Evolutionary conservation across 2,797 vertebrate species (phyloP).

Genomic region (Masticophis lateralis): DNA sequence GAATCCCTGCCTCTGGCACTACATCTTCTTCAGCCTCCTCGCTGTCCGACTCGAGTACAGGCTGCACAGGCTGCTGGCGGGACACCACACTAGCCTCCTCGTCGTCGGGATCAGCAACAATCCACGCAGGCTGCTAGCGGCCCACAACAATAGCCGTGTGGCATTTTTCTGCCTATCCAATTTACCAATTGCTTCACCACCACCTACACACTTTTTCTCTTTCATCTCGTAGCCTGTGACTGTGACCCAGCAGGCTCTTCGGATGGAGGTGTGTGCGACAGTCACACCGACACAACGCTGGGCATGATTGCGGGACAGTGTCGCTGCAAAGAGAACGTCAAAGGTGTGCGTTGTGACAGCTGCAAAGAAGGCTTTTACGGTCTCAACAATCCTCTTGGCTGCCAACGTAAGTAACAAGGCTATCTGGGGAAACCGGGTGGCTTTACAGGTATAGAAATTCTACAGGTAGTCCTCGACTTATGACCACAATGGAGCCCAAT

Average conservation of each 20-base stretch:
- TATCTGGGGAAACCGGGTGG: neutral
- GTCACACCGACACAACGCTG: conserved; percentile 75
- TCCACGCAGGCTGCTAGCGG: too few species aligned
- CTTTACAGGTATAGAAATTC: neutral
- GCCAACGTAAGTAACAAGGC: conserved; percentile 76
- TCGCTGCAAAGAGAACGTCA: conserved; percentile 82
- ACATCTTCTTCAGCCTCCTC: too few species aligned
- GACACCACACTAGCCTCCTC: too few species aligned
- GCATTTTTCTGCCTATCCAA: neutral
- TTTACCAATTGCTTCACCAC: neutral
- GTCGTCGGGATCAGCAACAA: too few species aligned
- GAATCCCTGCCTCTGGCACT: too few species aligned
- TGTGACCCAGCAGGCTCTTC: conserved; percentile 82
- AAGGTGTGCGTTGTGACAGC: conserved; percentile 78
- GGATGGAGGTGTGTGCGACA: conserved; percentile 82
- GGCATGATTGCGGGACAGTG: conserved; percentile 84
- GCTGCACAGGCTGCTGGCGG: too few species aligned
- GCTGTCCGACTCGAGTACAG: too few species aligned
- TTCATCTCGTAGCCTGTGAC: conserved; percentile 75
- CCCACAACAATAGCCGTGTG: neutral
- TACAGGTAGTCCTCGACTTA: neutral
- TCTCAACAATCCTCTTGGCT: conserved; percentile 76
- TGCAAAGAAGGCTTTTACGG: conserved; percentile 81
- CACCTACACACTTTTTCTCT: rapidly evolving
- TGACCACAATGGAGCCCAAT: neutral